Percentiles rank a stretch among this genome's conserved stretches.
phyloP scores from a whole-genome alignment of 1,140 invertebrate genomes.

The Zaprionus taronus region DNA sequence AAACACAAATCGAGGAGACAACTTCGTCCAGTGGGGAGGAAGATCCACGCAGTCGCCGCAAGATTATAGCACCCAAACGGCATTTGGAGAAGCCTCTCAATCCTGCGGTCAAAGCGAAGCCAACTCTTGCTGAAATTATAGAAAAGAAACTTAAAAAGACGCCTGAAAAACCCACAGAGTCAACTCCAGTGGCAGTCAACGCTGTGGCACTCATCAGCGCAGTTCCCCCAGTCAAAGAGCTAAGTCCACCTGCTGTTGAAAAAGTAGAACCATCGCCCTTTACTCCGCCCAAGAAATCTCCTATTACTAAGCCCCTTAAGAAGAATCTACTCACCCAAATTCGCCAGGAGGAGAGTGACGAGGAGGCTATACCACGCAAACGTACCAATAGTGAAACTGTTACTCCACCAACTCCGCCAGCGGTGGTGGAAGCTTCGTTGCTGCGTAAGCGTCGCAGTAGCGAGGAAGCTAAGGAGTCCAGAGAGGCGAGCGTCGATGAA shows the following conservation, averaged over 20 bases:
- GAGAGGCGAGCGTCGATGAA: constrained; percentile 41
- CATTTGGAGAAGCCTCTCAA: constrained; percentile 47
- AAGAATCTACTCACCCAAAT: constrained; percentile 77
- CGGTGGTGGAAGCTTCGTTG: constrained; percentile 31
- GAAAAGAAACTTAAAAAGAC: constrained; percentile 78
- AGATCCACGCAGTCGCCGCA: constrained; percentile 63
- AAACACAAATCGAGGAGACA: constrained; percentile 85
- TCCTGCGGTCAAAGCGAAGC: constrained; percentile 51
- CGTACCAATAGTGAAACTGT: constrained; percentile 70
- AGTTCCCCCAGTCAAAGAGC: neutral
- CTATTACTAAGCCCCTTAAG: constrained; percentile 76
- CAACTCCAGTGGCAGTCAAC: neutral
- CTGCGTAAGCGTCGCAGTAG: constrained; percentile 77
- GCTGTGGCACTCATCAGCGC: neutral
- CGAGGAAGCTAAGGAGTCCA: constrained; percentile 64
- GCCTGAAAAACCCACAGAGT: constrained; percentile 41
- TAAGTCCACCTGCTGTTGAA: constrained; percentile 37
- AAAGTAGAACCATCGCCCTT: constrained; percentile 28
- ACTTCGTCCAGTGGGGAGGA: constrained; percentile 85
- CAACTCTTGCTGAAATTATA: constrained; percentile 75
- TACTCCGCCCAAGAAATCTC: constrained; percentile 62
- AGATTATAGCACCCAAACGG: constrained; percentile 62
- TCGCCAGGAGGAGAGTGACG: constrained; percentile 76
- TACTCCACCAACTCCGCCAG: constrained; percentile 9
- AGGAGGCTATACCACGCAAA: constrained; percentile 69